A percentile compares a stretch with the other conserved stretches of the same genome.
phyloP scores from a whole-genome alignment of 64 coral and sea anemone species.

The Stichodactyla helianthus region DNA sequence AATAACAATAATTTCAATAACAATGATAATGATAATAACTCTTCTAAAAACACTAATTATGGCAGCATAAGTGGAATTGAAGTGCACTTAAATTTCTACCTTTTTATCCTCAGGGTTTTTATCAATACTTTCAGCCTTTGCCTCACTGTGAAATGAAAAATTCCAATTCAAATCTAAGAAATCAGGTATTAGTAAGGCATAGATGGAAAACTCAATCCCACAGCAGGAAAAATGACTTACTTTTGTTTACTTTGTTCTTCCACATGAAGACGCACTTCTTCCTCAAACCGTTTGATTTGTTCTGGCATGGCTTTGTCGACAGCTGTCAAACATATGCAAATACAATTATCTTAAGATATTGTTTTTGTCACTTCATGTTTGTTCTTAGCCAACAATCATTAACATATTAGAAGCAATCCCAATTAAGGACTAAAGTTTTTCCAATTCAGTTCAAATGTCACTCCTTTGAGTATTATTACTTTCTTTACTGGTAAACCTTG shows the following conservation, averaged over 20 bases:
- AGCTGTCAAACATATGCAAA: slow-evolving; percentile 33
- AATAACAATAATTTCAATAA: background rate
- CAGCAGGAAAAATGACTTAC: slow-evolving; percentile 2
- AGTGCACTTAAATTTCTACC: slow-evolving; percentile 27
- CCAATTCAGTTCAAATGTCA: too few species aligned
- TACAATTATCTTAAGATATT: background rate
- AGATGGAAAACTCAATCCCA: background rate
- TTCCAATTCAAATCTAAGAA: background rate
- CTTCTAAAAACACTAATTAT: background rate
- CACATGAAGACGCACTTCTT: slow-evolving; percentile 42
- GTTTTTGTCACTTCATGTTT: background rate
- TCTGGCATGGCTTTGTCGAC: slow-evolving; percentile 88
- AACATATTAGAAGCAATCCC: too few species aligned
- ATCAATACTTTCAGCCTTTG: slow-evolving; percentile 35
- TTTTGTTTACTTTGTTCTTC: slow-evolving; percentile 76
- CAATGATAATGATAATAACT: background rate
- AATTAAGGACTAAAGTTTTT: too few species aligned
- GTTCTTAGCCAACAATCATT: background rate
- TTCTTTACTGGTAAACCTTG: too few species aligned
- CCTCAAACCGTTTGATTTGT: slow-evolving; percentile 83
- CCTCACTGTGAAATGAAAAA: slow-evolving; percentile 32
- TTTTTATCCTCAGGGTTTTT: slow-evolving; percentile 69
- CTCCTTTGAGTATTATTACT: too few species aligned
- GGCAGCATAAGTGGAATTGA: background rate
- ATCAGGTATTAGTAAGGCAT: too few species aligned